Base-by-base conservation (phyloP, 2,113 vertebrate genomes). In the Oryzias curvinotus region DNA sequence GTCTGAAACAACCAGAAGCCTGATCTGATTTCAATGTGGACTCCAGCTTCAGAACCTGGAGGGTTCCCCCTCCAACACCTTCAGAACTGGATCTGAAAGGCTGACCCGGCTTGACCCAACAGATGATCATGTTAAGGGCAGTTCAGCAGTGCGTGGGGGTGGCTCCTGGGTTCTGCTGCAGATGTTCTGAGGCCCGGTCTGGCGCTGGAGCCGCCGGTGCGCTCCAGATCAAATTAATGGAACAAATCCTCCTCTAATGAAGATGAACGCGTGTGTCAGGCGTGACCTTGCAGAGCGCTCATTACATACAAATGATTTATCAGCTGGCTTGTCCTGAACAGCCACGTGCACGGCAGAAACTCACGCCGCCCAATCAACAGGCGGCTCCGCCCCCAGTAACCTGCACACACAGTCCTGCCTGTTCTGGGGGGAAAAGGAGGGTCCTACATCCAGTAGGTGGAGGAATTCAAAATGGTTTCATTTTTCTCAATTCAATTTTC, bases 221-320 rank as follows among this genome's bases (percentile, higher is more conserved):
- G 86, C 92, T 90, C 91, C 94, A 96, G 96, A 96, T 96, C 95
- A 95, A 96, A 97, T 96, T 95, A 97, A 96, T 96, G 95, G 95
- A 95, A 96, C 94, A 95, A 95, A 95, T 97, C 95, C 94, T 92
- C 94, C 92, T 91, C 90, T 97, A 97, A 97, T 97, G 96, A 97
- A 96, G 95, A 97, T 97, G 95, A 97, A 97, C 95, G 95, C 94
- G 93, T 90, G 93, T 95, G 95, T 95, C 95, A 96, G 94, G 94
- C 95, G 93, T 96, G 95, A 95, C 95, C 95, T 96, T 95, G 94
- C 95, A 93, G 93, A 94, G 93, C 93, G 93, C 94, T 97, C 96
- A 97, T 97, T 96, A 95, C 94, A 92, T 95, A 94, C 93, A 95
- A 96, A 96, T 96, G 95, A 97, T 96, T 96, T 96, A 95, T 96